Evolutionary conservation across 2,113 vertebrate species (phyloP), one percentile per base, ranked within the genome.

Genomic region (Holacanthus passer): DNA sequence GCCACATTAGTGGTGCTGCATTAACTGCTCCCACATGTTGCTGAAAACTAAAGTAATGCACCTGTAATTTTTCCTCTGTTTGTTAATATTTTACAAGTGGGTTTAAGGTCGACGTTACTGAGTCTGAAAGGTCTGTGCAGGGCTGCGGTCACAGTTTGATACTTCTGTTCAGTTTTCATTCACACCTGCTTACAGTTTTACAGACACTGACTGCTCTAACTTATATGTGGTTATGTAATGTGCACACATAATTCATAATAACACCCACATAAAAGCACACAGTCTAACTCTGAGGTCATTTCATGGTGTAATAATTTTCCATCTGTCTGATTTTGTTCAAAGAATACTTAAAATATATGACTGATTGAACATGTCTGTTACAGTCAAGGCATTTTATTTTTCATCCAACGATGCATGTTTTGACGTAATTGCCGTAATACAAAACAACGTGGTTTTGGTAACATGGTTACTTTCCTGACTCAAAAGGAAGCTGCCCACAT

Each of bases 1-100:
- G 83, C 76, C 79, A 82, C 85, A 93, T 91, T 88, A 91, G 82
- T 17, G 39, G 71, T 70, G 72, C 79, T 60, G 66, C 69, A 83
- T 89, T 92, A 94, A 95, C 87, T 65, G 88, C 86, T 95, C 70
- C 91, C 93, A 94, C 85, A 92, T 94, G 95, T 83, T 66, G 86
- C 63, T 80, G 64, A 91, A 91, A 90, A 85, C 45, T 88, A 50
- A 84, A 87, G 87, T 88, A 87, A 91, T 82, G 77, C 85, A 93
- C 86, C 87, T 91, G 88, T 92, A 92, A 91, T 89, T 91, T 85
- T 83, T 77, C 79, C 89, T 82, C 58, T 20, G 8, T 74, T 90
- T 29, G 87, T 92, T 92, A 93, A 93, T 93, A 85, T 91, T 90
- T 89, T 73, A 92, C 89, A 74, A 1, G 35, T 41, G 4, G 43